Conservation (phyloP, 2,888 invertebrate species). For the Lordiphosa fenestrarum region DNA sequence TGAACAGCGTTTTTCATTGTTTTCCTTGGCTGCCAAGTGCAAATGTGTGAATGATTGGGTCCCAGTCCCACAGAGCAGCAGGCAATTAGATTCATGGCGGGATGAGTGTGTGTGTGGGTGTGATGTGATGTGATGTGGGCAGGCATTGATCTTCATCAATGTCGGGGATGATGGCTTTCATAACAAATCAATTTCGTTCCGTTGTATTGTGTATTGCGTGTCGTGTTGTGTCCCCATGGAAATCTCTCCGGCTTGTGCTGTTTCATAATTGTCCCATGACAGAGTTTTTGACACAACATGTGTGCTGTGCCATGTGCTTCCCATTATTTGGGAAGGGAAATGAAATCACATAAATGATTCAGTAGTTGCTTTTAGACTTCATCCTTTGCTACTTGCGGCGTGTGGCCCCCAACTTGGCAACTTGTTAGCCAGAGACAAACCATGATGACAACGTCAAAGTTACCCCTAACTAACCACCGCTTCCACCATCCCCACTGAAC, state of each 20-base stretch:
- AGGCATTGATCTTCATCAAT: slow-evolving; percentile 6
- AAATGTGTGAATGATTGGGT: slow-evolving; percentile 44
- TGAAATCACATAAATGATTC: slow-evolving; percentile 1
- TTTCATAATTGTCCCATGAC: not conserved
- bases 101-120: slow-evolving; percentile 1
- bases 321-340: not conserved
- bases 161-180: slow-evolving; percentile 29
- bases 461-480: not conserved
- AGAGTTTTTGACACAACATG: too few relatives aligned
- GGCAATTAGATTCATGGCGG: slow-evolving; percentile 55
- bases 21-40: slow-evolving; percentile 10
- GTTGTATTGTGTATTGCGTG: slow-evolving; percentile 34
- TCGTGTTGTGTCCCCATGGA: slow-evolving; percentile 2
- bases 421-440: slow-evolving; percentile 54
- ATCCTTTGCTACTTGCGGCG: not conserved
- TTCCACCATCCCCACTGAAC: slow-evolving; percentile 8
- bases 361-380: not conserved
- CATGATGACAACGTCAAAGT: slow-evolving; percentile 11
- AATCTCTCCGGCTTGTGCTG: not conserved
- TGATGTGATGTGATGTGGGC: not conserved
- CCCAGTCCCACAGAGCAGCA: slow-evolving; percentile 62
- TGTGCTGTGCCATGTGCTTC: not conserved
- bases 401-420: slow-evolving; percentile 8
- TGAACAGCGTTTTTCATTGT: slow-evolving; percentile 3
- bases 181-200: slow-evolving; percentile 59